phyloP scores from a whole-genome alignment of 1,140 invertebrate genomes.

The Nasonia giraulti region DNA sequence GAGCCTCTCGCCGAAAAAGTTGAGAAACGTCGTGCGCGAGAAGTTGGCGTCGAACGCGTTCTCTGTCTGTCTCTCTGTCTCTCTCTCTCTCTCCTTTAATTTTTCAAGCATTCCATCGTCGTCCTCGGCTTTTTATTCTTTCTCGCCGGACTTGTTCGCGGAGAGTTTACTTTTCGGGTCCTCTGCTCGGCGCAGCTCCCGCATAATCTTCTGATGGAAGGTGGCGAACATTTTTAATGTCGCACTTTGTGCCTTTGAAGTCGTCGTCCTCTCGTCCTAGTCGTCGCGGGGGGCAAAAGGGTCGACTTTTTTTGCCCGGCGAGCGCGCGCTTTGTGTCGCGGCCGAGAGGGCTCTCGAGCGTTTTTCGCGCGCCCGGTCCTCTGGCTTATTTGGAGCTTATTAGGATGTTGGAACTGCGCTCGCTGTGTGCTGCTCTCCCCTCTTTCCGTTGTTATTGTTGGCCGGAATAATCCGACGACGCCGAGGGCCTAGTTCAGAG shows the following conservation, averaged over 20 bases:
- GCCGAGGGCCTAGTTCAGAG: no score
- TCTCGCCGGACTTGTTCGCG: neutral
- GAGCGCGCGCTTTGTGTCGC: neutral
- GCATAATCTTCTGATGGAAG: conserved; percentile 4
- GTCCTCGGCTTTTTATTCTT: neutral
- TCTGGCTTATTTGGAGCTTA: neutral
- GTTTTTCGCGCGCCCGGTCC: neutral
- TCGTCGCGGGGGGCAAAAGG: no score
- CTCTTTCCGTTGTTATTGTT: neutral
- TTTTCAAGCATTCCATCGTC: neutral
- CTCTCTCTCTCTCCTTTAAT: neutral
- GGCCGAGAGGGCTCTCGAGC: neutral
- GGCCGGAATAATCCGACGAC: neutral
- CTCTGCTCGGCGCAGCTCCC: neutral
- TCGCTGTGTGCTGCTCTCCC: no score
- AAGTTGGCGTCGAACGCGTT: neutral
- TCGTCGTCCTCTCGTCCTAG: no score
- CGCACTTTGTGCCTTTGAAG: neutral
- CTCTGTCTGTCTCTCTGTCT: no score
- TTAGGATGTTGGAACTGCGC: neutral
- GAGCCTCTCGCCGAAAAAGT: conserved; percentile 8
- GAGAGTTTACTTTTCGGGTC: neutral
- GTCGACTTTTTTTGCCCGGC: no score
- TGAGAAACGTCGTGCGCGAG: conserved; percentile 24
- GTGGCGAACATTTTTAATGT: neutral